Percentiles rank a stretch among this genome's conserved stretches.
phyloP scores from a whole-genome alignment of 2,113 vertebrate genomes.

The Alouatta palliata region DNA sequence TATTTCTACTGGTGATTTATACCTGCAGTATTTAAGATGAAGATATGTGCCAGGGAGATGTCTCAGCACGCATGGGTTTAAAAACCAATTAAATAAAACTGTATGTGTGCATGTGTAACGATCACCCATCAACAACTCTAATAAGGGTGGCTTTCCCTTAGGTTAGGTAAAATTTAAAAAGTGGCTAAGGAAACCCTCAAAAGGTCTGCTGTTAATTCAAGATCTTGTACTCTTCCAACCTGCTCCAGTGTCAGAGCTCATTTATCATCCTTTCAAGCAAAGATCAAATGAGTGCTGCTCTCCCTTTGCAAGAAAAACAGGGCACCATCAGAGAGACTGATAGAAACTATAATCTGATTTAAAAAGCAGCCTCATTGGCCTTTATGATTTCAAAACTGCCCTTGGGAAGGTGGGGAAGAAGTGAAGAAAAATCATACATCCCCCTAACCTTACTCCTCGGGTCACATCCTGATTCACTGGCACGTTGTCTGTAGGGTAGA shows the following conservation, averaged over 20 bases:
- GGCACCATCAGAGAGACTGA: background rate
- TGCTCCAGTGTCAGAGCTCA: background rate
- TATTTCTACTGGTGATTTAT: background rate
- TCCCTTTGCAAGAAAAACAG: background rate
- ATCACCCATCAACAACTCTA: background rate
- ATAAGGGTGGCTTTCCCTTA: background rate
- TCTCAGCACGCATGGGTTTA: background rate
- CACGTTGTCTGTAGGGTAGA: background rate
- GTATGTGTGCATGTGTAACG: background rate
- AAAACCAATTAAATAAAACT: constrained; percentile 22
- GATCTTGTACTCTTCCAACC: background rate
- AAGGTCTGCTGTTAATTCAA: background rate
- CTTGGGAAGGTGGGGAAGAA: background rate
- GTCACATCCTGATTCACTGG: background rate
- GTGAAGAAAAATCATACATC: background rate
- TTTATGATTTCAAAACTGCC: background rate
- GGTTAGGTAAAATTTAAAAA: background rate
- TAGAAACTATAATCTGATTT: background rate
- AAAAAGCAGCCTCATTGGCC: background rate
- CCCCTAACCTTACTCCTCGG: background rate
- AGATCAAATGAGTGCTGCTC: background rate
- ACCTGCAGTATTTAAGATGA: background rate
- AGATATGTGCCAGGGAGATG: background rate
- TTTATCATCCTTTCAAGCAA: background rate
- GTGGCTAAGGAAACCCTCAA: background rate